A percentile compares a stretch with the other conserved stretches of the same genome.
phyloP scores from a whole-genome alignment of 2,113 vertebrate genomes.

The Mesoclemmys tuberculata region DNA sequence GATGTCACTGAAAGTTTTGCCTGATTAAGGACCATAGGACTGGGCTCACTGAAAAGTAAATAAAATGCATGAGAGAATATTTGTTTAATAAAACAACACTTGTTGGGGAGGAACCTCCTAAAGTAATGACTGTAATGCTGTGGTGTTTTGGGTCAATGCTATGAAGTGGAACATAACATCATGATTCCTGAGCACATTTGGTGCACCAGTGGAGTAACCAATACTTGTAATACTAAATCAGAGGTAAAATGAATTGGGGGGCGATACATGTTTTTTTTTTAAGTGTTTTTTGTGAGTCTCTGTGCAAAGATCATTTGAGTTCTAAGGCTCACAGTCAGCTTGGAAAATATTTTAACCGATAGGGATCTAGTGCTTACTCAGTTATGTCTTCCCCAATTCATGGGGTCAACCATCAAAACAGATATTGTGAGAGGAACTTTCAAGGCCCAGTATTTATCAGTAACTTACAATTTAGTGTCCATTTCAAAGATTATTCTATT shows the following conservation, averaged over 20 bases:
- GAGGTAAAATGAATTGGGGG: conserved; percentile 56
- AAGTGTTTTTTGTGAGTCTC: conserved; percentile 60
- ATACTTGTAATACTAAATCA: conserved; percentile 23
- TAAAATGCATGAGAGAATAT: not conserved
- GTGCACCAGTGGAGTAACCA: conserved; percentile 49
- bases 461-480: not conserved
- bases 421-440: not conserved
- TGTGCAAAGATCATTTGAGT: conserved; percentile 54
- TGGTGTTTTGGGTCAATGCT: not conserved
- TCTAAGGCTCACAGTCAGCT: conserved; percentile 65
- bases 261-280: conserved; percentile 28
- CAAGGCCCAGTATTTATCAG: not conserved
- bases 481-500: not conserved
- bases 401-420: conserved; percentile 49
- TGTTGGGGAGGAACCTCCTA: not conserved
- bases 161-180: conserved; percentile 8
- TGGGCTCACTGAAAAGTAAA: not conserved
- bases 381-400: conserved; percentile 21
- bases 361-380: conserved; percentile 52
- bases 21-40: not conserved
- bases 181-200: not conserved
- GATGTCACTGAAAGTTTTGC: not conserved
- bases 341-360: conserved; percentile 64
- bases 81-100: not conserved
- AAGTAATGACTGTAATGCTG: not conserved